Evolutionary conservation across 2,113 vertebrate species (phyloP).

Genomic region (Willisornis vidua): DNA sequence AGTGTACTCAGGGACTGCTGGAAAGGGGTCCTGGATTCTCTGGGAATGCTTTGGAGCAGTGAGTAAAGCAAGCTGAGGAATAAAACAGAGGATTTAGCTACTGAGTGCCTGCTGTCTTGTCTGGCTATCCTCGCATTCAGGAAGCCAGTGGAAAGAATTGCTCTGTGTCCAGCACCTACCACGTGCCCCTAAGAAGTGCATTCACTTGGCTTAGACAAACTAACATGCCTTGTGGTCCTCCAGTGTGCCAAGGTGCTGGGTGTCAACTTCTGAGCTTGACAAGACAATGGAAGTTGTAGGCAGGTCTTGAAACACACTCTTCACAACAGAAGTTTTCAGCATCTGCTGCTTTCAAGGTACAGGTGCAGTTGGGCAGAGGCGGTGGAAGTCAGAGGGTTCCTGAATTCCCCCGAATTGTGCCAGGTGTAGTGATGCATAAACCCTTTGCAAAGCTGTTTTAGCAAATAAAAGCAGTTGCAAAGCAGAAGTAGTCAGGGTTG

Average conservation of each 20-base stretch:
- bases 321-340: not conserved
- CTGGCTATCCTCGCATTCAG: not conserved
- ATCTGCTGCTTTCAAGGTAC: not conserved
- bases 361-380: not conserved
- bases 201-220: not conserved
- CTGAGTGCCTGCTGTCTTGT: not conserved
- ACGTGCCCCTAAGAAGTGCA: not conserved
- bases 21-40: not conserved
- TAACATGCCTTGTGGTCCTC: not conserved
- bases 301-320: not conserved
- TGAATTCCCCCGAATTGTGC: fast-evolving
- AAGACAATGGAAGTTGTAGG: not conserved
- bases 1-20: not conserved
- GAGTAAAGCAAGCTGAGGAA: not conserved
- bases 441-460: not conserved
- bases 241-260: fast-evolving
- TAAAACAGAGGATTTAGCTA: not conserved
- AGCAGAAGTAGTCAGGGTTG: not conserved
- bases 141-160: not conserved
- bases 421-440: not conserved
- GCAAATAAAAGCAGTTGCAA: not conserved
- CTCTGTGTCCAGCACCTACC: fast-evolving
- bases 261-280: not conserved
- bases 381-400: fast-evolving
- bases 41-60: not conserved